These are phyloP conservation scores for Morinoia aosen DNA, from an alignment of 2,888 invertebrate genomes.

Conservation along the genomic window DNA sequence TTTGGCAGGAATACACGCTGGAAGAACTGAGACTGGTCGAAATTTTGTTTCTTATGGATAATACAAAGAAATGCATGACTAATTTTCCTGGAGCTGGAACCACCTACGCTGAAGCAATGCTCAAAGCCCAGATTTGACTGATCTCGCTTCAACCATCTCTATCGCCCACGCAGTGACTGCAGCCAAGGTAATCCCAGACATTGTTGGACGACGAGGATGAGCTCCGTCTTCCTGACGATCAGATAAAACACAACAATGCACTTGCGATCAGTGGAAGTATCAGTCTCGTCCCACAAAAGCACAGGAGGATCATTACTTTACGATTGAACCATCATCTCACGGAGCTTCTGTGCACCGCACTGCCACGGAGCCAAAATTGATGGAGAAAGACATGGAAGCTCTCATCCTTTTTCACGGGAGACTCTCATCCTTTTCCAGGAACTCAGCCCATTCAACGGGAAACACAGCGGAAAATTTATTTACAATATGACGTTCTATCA, in stretches of 20 bases:
- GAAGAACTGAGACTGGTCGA: background rate
- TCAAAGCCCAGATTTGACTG: background rate
- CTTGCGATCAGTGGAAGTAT: background rate
- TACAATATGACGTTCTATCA: background rate
- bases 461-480: background rate
- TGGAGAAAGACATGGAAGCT: background rate
- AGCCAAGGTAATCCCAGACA: background rate
- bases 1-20: background rate
- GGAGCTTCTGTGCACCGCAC: background rate
- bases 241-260: conserved; percentile 41
- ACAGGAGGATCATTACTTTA: conserved; percentile 31
- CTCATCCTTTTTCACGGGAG: background rate
- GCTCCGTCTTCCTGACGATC: conserved; percentile 22
- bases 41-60: background rate
- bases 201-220: conserved; percentile 29
- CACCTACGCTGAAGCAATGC: background rate
- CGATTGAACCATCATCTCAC: conserved; percentile 14
- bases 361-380: background rate
- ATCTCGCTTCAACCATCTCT: background rate
- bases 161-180: background rate
- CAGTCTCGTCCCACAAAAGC: background rate
- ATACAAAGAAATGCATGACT: background rate
- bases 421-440: background rate
- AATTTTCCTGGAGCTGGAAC: background rate
- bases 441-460: background rate